A percentile compares a stretch with the other conserved stretches of the same genome.
Conservation (phyloP, 2,113 vertebrate genomes). For the Limnothrissa miodon region DNA sequence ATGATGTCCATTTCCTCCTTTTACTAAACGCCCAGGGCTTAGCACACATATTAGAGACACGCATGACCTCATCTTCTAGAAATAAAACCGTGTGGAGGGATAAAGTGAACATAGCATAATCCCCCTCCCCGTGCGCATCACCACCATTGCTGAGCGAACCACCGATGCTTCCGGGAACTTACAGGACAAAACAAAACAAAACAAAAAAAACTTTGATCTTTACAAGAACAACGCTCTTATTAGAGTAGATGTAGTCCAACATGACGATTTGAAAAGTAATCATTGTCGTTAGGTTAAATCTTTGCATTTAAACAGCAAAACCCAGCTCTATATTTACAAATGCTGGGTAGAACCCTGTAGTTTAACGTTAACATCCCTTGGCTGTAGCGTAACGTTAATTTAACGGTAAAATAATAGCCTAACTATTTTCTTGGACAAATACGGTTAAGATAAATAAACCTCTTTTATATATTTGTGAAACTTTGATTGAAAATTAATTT, state of each 20-base stretch:
- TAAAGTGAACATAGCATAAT: not conserved
- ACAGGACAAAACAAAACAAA: not conserved
- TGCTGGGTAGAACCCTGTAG: no score
- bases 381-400: no score
- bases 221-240: not conserved
- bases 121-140: not conserved
- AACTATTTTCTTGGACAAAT: no score
- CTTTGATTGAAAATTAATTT: no score
- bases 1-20: no score
- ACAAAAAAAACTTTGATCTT: not conserved
- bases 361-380: no score
- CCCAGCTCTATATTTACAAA: not conserved
- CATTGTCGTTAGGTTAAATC: not conserved
- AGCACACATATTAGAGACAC: not conserved
- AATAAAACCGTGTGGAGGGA: not conserved
- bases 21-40: not conserved
- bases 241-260: not conserved
- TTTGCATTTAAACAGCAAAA: not conserved
- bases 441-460: no score
- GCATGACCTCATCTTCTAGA: conserved; percentile 8
- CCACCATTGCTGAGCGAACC: not conserved
- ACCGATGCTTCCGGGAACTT: not conserved
- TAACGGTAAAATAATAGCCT: not conserved
- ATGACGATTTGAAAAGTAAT: not conserved
- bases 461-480: no score